A percentile compares a stretch with the other conserved stretches of the same genome.
Evolutionary conservation across 2,113 vertebrate species (phyloP).

Genomic region (Amblyopsis rosae): DNA sequence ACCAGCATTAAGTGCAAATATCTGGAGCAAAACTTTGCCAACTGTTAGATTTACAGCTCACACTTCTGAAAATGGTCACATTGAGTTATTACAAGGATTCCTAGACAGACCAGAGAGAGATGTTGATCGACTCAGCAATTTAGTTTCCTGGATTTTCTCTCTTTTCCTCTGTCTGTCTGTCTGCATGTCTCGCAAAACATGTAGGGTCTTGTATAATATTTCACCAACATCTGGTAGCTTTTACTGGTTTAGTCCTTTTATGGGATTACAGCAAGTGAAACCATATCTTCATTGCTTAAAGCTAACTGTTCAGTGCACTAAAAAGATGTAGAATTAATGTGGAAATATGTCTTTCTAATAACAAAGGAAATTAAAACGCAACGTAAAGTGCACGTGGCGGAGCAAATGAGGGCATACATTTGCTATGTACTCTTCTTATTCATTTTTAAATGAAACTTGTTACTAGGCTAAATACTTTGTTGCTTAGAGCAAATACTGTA

Average conservation of each 20-base stretch:
- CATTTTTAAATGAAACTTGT: slow-evolving; percentile 10
- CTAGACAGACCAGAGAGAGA: slow-evolving; percentile 54
- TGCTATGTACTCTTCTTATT: background rate
- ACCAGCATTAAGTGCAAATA: slow-evolving; percentile 37
- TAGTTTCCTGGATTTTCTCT: slow-evolving; percentile 63
- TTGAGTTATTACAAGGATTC: slow-evolving; percentile 50
- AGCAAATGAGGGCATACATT: background rate
- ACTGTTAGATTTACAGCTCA: slow-evolving; percentile 47
- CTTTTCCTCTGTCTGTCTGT: slow-evolving; percentile 32
- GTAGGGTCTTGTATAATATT: slow-evolving; percentile 66
- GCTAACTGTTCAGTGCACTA: slow-evolving; percentile 18
- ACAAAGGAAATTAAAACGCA: background rate
- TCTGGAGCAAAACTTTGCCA: slow-evolving; percentile 47
- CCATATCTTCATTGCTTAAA: slow-evolving; percentile 22
- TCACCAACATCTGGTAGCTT: slow-evolving; percentile 72
- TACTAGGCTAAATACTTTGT: slow-evolving; percentile 5
- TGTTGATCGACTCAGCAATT: slow-evolving; percentile 48
- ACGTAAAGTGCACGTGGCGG: no score
- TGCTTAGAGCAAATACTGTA: slow-evolving; percentile 6
- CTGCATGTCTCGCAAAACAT: slow-evolving; percentile 43
- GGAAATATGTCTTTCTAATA: slow-evolving; percentile 3
- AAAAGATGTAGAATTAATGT: slow-evolving; percentile 9
- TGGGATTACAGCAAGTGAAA: slow-evolving; percentile 49
- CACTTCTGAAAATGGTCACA: slow-evolving; percentile 38
- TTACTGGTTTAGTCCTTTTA: slow-evolving; percentile 62